These are phyloP conservation scores for Garra rufa DNA, from an alignment of 2,113 vertebrate genomes.

Conservation along the genomic window DNA sequence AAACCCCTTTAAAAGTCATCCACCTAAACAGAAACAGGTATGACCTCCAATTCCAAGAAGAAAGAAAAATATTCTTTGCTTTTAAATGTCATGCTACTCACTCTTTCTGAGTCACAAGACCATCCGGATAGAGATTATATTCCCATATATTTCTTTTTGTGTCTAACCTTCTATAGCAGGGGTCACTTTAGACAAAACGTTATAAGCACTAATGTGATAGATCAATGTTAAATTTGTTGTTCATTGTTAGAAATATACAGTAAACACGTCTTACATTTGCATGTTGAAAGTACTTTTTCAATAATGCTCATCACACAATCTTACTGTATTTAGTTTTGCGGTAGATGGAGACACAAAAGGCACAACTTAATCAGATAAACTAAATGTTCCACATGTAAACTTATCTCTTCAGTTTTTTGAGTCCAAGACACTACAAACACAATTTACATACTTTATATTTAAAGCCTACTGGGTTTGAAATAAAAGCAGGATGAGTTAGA, in stretches of 20 bases:
- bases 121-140: not conserved
- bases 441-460: too few species aligned
- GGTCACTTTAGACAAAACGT: not conserved
- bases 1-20: slow-evolving; percentile 33
- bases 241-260: not conserved
- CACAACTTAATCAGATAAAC: not conserved
- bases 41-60: slow-evolving; percentile 31
- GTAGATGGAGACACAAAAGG: not conserved
- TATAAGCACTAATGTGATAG: not conserved
- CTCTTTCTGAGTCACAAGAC: not conserved
- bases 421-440: too few species aligned
- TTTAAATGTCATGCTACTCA: slow-evolving; percentile 34
- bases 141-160: not conserved
- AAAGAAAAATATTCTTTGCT: not conserved
- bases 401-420: too few species aligned
- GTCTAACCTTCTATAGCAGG: not conserved
- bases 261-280: not conserved
- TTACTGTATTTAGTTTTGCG: too few species aligned
- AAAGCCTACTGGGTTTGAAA: too few species aligned
- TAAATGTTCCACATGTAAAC: too few species aligned
- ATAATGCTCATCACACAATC: not conserved
- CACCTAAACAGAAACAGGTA: slow-evolving; percentile 11
- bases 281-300: not conserved
- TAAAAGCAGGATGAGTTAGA: too few species aligned
- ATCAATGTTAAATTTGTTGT: not conserved